Evolutionary conservation across 2,113 vertebrate genomes (phyloP).

Genomic region (Butorides virescens): DNA sequence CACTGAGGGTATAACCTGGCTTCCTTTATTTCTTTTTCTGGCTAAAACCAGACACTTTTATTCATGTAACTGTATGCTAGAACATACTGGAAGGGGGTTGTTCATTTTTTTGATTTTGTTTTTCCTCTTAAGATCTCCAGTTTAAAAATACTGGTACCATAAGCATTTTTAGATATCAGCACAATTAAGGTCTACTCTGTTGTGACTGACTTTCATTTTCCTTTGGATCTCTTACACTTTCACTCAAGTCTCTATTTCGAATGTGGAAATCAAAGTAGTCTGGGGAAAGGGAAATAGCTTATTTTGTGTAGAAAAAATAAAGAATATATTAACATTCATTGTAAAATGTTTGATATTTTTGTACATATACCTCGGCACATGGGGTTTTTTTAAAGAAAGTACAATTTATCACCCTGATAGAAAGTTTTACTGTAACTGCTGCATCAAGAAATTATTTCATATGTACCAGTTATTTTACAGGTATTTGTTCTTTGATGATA

Average conservation of each 20-base stretch:
- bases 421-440: not conserved
- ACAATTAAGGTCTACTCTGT: not conserved
- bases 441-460: not conserved
- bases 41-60: not conserved
- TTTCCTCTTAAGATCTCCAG: not conserved
- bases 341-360: not conserved
- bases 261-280: not conserved
- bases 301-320: not conserved
- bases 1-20: not conserved
- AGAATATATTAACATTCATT: not conserved
- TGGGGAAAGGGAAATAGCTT: not conserved
- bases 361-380: not conserved
- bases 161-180: not conserved
- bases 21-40: not conserved
- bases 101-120: not conserved
- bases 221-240: not conserved
- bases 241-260: not conserved
- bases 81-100: rapidly evolving
- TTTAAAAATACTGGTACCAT: not conserved
- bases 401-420: not conserved
- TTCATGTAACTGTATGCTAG: not conserved
- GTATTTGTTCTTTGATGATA: not conserved
- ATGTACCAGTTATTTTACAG: not conserved
- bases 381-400: not conserved
- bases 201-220: not conserved